A percentile compares a stretch with the other conserved stretches of the same genome.
Conservation (phyloP, 2,888 invertebrate species). For the Thereva unica region DNA sequence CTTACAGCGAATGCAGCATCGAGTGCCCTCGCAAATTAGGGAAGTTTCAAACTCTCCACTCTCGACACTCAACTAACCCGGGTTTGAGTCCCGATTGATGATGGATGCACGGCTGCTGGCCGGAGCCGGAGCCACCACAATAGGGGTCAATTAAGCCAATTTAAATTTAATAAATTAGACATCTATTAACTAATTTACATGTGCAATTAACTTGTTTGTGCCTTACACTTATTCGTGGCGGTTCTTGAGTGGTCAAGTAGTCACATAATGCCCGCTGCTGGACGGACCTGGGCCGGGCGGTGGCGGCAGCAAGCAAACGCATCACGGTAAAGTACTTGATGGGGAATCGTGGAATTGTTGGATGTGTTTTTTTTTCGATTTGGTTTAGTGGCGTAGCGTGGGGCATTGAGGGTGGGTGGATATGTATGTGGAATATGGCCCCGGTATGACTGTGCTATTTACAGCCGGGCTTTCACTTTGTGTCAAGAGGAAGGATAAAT, state of each 20-base stretch:
- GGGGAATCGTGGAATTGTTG: no score
- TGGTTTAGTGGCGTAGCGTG: not conserved
- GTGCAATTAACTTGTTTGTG: constrained; percentile 47
- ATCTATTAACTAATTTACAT: constrained; percentile 56
- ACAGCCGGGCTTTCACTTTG: constrained; percentile 16
- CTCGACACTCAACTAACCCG: no score
- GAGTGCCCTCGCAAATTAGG: no score
- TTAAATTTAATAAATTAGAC: constrained; percentile 58
- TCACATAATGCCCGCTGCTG: constrained; percentile 6
- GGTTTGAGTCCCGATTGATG: not conserved
- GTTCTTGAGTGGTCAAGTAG: constrained; percentile 20
- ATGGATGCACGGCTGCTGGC: constrained; percentile 18
- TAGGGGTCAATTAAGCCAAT: constrained; percentile 60
- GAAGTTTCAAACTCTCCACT: no score
- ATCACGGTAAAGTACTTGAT: no score
- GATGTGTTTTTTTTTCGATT: no score
- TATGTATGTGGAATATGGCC: not conserved
- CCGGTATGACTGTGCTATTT: constrained; percentile 3
- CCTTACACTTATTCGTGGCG: constrained; percentile 32
- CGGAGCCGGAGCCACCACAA: constrained; percentile 44
- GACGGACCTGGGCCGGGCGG: not conserved
- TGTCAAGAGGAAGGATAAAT: constrained; percentile 37
- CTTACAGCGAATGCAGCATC: no score
- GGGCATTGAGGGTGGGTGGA: not conserved
- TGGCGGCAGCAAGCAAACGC: no score